A percentile compares a stretch with the other conserved stretches of the same genome.
Conservation (phyloP, 2,888 invertebrate species). For the Blastobasis lacticolella region DNA sequence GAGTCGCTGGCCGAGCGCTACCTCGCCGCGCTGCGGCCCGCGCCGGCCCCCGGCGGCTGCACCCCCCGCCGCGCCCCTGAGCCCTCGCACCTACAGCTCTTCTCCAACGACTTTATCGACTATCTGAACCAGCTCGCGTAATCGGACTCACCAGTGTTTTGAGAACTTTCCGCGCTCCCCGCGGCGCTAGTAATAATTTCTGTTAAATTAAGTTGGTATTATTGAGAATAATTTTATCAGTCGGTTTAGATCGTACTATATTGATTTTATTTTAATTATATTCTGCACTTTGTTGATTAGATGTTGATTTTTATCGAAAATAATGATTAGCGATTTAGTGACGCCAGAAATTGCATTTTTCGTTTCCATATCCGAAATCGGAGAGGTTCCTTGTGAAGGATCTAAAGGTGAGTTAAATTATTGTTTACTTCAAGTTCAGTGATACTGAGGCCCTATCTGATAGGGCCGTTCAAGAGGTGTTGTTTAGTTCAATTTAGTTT, state of each 20-base stretch:
- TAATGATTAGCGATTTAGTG: slow-evolving; percentile 51
- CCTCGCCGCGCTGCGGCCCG: slow-evolving; percentile 54
- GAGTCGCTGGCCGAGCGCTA: slow-evolving; percentile 65
- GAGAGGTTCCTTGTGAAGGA: slow-evolving; percentile 52
- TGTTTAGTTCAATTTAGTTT: slow-evolving; percentile 75
- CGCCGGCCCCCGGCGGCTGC: slow-evolving; percentile 36
- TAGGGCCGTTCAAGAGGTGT: slow-evolving; percentile 60
- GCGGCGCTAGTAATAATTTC: slow-evolving; percentile 59
- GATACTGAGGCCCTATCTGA: slow-evolving; percentile 65
- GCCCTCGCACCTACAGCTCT: slow-evolving; percentile 69
- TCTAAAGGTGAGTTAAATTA: slow-evolving; percentile 46
- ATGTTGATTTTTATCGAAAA: slow-evolving; percentile 64
- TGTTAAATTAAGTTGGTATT: slow-evolving; percentile 73
- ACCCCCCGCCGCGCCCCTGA: slow-evolving; percentile 38
- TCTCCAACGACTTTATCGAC: slow-evolving; percentile 77
- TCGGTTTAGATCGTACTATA: slow-evolving; percentile 69
- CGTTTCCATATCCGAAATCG: slow-evolving; percentile 39
- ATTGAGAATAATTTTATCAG: slow-evolving; percentile 70
- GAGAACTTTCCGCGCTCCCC: slow-evolving; percentile 31
- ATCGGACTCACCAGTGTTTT: slow-evolving; percentile 26
- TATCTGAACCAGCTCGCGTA: slow-evolving; percentile 77
- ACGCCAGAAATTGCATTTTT: slow-evolving; percentile 71
- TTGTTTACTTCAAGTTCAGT: slow-evolving; percentile 63
- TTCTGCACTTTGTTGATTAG: slow-evolving; percentile 68
- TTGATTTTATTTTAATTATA: slow-evolving; percentile 73